Evolutionary conservation across 2,888 invertebrate species (phyloP), one percentile per base, ranked within the genome.

Genomic region (Euplagia quadripunctaria): DNA sequence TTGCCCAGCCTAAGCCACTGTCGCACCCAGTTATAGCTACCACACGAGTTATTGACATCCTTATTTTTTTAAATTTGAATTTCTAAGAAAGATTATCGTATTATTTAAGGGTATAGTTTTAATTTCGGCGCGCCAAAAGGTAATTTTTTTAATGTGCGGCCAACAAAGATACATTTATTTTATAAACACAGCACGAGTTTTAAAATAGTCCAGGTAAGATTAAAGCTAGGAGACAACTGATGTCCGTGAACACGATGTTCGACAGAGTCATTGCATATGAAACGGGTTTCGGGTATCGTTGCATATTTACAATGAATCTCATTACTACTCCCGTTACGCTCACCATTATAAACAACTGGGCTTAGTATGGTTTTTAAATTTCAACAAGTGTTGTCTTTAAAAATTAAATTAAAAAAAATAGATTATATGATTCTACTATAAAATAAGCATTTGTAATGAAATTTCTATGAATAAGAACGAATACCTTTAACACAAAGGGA

Each of bases 1-100:
- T 89, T 4, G 97, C 97, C 92, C 97, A 98, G 72, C 98, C 98
- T 20, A 98, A 96, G 4, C 98, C 98, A 74, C 98, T 97, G 92
- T 98, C 98, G 89, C 98, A 98, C 64, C 98, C 98, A 11, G 98
- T 98, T 81, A 98, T 97, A 31, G 98, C 96, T 61, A 97, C 94
- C 4, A 97, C 96, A 73, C 92, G 87, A 16, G 85, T 92, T 68
- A 91, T 81, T 5, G 90, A 84, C 93, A 94, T 92, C 0, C 49
- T 66, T 51, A 4, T 16, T 58, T 46, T 66, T 42, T 42, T 42
- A 46, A 64, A 1, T 20, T 55, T 46, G 9, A 8, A 46, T 46
- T 31, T 31, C 31, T 31, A 31, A 31, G 31, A 31, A 46, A 46
- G 6, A 46, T 46, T 46, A 43, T 8, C 43, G 4, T 43, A 43